Evolutionary conservation across 2,113 vertebrate genomes (phyloP).

Genomic region (Taurulus bubalis): DNA sequence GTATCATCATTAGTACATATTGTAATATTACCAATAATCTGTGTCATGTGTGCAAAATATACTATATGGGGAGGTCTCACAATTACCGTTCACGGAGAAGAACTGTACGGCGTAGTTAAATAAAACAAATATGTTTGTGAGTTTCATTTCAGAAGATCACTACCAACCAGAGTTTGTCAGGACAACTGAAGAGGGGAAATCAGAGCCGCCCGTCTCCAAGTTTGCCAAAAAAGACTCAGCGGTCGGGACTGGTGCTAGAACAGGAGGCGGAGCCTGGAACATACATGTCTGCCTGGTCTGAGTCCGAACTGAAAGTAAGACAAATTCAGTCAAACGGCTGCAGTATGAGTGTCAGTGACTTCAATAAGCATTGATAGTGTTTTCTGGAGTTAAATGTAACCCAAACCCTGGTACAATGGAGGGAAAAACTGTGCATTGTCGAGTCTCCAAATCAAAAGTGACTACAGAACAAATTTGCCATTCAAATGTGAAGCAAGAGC

Average conservation of each 20-base stretch:
- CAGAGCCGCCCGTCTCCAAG: slow-evolving; percentile 7
- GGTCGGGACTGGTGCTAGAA: background rate
- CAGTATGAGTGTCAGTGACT: background rate
- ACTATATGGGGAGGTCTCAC: background rate
- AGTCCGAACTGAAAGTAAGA: slow-evolving; percentile 68
- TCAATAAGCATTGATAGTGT: background rate
- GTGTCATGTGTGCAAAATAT: slow-evolving; percentile 7
- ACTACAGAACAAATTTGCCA: background rate
- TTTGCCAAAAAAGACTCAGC: slow-evolving; percentile 4
- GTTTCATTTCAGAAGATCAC: background rate
- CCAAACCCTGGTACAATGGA: background rate
- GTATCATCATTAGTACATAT: background rate
- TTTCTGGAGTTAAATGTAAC: background rate
- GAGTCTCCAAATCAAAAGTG: background rate
- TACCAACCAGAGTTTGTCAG: slow-evolving; percentile 71
- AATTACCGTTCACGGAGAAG: background rate
- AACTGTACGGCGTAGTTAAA: background rate
- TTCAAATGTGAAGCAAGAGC: background rate
- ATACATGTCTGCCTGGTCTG: slow-evolving; percentile 72
- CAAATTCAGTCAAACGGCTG: slow-evolving; percentile 18
- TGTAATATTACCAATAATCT: background rate
- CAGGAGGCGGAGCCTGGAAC: slow-evolving; percentile 55
- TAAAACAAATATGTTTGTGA: background rate
- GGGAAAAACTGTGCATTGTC: background rate
- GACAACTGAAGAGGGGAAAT: slow-evolving; percentile 32